Evolutionary conservation across 2,797 vertebrate species (phyloP).

Genomic region (Pseudochaenichthys georgianus): DNA sequence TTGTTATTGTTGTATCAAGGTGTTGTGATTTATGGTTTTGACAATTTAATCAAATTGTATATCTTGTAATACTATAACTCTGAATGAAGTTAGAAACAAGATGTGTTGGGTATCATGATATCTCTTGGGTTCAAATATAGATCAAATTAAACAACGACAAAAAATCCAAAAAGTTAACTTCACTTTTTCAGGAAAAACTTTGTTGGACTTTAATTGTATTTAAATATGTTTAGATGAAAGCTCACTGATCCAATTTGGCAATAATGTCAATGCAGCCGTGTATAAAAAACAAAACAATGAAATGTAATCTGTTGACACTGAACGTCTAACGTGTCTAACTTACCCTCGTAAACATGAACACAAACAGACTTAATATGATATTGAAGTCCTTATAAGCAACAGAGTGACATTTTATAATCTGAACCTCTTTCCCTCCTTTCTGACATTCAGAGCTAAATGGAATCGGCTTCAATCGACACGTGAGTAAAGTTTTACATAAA

Average conservation of each 20-base stretch:
- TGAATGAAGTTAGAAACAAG: background rate
- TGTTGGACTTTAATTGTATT: background rate
- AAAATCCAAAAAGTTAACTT: background rate
- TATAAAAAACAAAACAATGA: too few species aligned
- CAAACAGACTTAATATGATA: background rate
- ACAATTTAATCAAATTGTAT: background rate
- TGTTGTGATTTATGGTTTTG: background rate
- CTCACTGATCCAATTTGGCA: background rate
- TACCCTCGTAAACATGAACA: background rate
- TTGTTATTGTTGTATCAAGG: background rate
- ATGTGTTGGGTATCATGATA: background rate
- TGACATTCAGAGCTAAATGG: conserved; percentile 90
- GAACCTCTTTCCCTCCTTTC: conserved; percentile 58
- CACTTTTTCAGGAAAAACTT: background rate
- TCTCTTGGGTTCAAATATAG: background rate
- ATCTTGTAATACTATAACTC: background rate
- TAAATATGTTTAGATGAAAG: background rate
- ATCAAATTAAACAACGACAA: background rate
- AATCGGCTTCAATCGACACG: conserved; percentile 93
- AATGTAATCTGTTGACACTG: too few species aligned
- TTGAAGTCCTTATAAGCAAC: background rate
- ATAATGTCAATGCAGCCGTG: background rate
- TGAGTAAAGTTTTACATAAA: conserved; percentile 73
- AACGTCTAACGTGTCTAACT: background rate
- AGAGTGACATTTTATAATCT: conserved; percentile 1